These are phyloP conservation scores for cattle (Bos taurus) DNA, from an alignment of 2,113 vertebrate genomes.

Conservation along the genomic window DNA sequence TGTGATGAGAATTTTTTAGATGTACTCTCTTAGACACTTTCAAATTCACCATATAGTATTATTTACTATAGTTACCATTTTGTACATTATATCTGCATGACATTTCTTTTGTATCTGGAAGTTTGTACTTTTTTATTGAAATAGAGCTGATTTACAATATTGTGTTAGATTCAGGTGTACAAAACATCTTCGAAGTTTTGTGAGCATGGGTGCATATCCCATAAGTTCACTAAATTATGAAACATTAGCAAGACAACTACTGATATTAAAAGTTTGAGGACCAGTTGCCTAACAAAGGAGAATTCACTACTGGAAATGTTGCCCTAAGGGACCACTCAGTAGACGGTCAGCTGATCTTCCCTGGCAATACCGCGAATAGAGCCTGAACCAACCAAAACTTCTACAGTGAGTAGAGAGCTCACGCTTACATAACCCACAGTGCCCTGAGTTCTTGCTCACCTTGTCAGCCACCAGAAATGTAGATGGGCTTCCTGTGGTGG, in stretches of 20 bases:
- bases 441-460: no score
- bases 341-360: not conserved
- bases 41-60: not conserved
- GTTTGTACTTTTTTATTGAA: not conserved
- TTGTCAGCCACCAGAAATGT: not conserved
- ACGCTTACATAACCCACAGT: accelerated
- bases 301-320: not conserved
- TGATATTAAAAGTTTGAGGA: not conserved
- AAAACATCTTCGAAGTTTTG: not conserved
- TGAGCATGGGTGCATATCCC: not conserved
- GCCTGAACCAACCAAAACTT: no score
- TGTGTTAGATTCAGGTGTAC: not conserved
- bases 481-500: not conserved
- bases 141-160: not conserved
- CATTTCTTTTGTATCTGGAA: not conserved
- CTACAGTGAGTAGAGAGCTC: not conserved
- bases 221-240: not conserved
- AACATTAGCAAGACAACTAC: not conserved
- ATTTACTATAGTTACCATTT: not conserved
- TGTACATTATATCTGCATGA: not conserved
- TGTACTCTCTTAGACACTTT: not conserved
- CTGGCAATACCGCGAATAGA: accelerated
- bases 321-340: no score
- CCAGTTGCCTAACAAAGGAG: not conserved
- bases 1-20: not conserved